A percentile compares a stretch with the other conserved stretches of the same genome.
Evolutionary conservation across 2,888 invertebrate genomes (phyloP).

Genomic region (Cistogaster globosa): DNA sequence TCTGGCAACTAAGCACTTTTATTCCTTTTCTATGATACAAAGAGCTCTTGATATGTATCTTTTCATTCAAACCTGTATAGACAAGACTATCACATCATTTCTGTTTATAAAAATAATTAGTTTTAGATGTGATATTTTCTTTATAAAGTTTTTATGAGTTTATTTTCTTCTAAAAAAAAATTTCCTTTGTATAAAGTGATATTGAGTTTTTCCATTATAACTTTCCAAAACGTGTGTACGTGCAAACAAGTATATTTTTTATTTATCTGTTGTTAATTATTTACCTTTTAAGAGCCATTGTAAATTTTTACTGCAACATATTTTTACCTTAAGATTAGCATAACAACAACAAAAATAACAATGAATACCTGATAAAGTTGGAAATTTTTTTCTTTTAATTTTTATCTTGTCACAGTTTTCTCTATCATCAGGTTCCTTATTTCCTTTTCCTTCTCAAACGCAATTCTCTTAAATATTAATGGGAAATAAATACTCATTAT

Average conservation of each 20-base stretch:
- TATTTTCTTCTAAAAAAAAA: neutral
- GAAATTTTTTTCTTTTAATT: constrained; percentile 21
- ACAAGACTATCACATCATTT: neutral
- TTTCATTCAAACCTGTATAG: neutral
- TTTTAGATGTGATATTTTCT: no score
- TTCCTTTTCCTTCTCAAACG: neutral
- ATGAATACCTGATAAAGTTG: constrained; percentile 53
- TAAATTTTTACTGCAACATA: neutral
- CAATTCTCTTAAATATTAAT: constrained; percentile 29
- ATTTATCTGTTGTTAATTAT: neutral
- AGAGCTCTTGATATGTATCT: neutral
- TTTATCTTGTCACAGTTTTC: constrained; percentile 6
- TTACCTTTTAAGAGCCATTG: constrained; percentile 23
- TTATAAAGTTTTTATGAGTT: neutral
- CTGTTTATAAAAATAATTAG: neutral
- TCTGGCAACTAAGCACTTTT: neutral
- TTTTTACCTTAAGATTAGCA: neutral
- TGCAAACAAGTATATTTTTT: neutral
- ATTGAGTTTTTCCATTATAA: neutral
- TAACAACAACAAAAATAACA: constrained; percentile 17
- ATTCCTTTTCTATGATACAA: neutral
- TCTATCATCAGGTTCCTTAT: neutral
- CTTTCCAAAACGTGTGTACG: neutral
- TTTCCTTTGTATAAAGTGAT: neutral
- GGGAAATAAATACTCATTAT: constrained; percentile 2